Base-by-base conservation (phyloP, 2,888 invertebrate species). In the Caenorhabditis parvicauda region DNA sequence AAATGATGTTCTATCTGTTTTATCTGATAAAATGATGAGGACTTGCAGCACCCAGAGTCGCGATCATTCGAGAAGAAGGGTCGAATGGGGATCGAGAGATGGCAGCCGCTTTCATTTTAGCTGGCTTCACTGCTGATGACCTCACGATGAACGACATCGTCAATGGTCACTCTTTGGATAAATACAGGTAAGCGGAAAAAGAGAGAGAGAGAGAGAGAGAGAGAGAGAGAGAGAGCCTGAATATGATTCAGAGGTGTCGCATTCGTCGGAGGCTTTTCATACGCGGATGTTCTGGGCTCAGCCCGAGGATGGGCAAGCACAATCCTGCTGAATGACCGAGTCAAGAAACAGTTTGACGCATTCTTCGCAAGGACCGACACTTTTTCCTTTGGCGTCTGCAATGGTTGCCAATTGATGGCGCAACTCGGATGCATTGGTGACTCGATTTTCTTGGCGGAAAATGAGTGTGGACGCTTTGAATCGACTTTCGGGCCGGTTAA, bases 221-320 rank as follows among this genome's bases (percentile, higher is more conserved):
- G n/a, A n/a, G n/a, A n/a, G n/a, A n/a, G n/a, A n/a, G n/a, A n/a
- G n/a, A n/a, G n/a, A n/a, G n/a, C n/a, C n/a, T n/a, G n/a, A n/a
- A 9, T 32, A 19, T 94, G 94, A 84, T 84, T 94, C 55, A 84
- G 90, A 41, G 85, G 96, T 1, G 81, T 96, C 14, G 88, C 92
- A 45, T 96, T 96, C 82, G 95, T 95, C 0, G 96, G 93, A 42
- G 98, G 98, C n/a, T 98, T 98, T 83, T 95, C 94, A 83, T 96
- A 94, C 83, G 95, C 93, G 41, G 92, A 92, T 89, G 96, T 95
- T 0, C 85, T 95, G 48, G 96, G 96, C 4, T 94, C 95, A 0
- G 95, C 92, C 0, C 95, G 93, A 85, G 85, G 42, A 22, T 62
- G 61, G 63, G 51, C 56, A 9, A 52, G 51, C 9, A 54, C 43